phyloP scores from a whole-genome alignment of 1,140 invertebrate genomes.

The Pararge aegeria region DNA sequence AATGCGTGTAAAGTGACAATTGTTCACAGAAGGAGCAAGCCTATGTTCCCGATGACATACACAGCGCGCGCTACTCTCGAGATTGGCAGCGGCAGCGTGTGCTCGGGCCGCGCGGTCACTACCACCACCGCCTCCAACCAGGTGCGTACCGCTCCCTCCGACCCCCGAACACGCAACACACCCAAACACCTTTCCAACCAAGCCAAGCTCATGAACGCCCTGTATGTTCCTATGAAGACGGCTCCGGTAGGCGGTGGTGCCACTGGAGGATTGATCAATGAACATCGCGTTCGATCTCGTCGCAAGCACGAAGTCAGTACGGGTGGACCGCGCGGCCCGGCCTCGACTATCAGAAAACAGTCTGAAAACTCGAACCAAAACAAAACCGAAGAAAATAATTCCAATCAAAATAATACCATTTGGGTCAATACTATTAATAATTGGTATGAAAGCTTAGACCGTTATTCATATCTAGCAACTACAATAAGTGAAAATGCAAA shows the following conservation, averaged over 20 bases:
- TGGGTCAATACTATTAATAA: conserved; percentile 40
- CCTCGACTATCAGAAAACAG: background rate
- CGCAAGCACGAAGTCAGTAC: background rate
- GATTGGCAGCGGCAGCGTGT: conserved; percentile 73
- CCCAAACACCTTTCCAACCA: conserved; percentile 10
- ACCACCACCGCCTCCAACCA: conserved; percentile 75
- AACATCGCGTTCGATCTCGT: background rate
- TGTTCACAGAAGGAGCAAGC: conserved; percentile 64
- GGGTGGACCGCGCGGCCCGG: conserved; percentile 33
- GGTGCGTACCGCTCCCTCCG: conserved; percentile 57
- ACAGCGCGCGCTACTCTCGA: conserved; percentile 81
- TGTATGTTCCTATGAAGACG: conserved; percentile 5
- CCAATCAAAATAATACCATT: background rate
- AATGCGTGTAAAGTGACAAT: conserved; percentile 8
- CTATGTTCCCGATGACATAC: conserved; percentile 75
- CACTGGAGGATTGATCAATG: background rate
- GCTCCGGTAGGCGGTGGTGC: conserved; percentile 1
- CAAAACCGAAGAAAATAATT: background rate
- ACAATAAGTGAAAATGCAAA: background rate
- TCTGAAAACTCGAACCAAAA: background rate
- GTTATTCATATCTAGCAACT: background rate
- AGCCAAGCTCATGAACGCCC: conserved; percentile 34
- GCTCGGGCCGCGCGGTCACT: conserved; percentile 73
- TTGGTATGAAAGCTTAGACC: conserved; percentile 46
- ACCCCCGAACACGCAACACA: conserved; percentile 6